Base-by-base conservation (phyloP, 2,797 vertebrate species). In the Mionectes olivaceus region DNA sequence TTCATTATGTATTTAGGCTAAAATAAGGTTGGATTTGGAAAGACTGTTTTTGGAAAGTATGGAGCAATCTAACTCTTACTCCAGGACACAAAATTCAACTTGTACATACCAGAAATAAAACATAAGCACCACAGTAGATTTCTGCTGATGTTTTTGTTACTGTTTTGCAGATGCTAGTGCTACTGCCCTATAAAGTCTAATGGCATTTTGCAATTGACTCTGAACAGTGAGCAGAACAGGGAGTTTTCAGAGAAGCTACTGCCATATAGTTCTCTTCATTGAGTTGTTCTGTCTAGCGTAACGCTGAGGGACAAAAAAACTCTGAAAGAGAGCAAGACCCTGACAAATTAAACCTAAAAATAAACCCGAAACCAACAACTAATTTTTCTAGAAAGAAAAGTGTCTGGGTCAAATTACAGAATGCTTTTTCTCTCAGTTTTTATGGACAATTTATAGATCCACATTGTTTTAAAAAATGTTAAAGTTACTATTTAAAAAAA, bases 121-220 rank as follows among this genome's bases (percentile, higher is more conserved):
- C 37, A 78, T 22, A 90, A 94, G 83, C 92, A 86, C 46, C 53
- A 39, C 43, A 37, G 28, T 28, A 59, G 44, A 55, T 93, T 96
- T 95, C 80, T 95, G 94, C 85, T 95, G 90, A 91, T 78, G 90
- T 39, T 86, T 90, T 73, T 80, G 71, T 85, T 94, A 89, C 32
- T 91, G 79, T 87, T 93, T 88, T 69, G 87, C 90, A 95, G 77
- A 90, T 2, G 1, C 85, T 68, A 94, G 76, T 1, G 0, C 32
- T 91, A 61, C 82, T 47, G 50, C 50, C 1, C 0, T 41, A 44
- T 78, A 28, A 91, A 93, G 61, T 52, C 22, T 60, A 93, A 81
- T 10, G 23, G 25, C 13, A 3, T 86, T 95, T 92, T 87, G 93
- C 86, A 95, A 94, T n/a, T 65, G 74, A 55, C 83, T 91, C 68